A percentile compares a stretch with the other conserved stretches of the same genome.
Conservation (phyloP, 2,113 vertebrate species). For the Bothrops jararaca region DNA sequence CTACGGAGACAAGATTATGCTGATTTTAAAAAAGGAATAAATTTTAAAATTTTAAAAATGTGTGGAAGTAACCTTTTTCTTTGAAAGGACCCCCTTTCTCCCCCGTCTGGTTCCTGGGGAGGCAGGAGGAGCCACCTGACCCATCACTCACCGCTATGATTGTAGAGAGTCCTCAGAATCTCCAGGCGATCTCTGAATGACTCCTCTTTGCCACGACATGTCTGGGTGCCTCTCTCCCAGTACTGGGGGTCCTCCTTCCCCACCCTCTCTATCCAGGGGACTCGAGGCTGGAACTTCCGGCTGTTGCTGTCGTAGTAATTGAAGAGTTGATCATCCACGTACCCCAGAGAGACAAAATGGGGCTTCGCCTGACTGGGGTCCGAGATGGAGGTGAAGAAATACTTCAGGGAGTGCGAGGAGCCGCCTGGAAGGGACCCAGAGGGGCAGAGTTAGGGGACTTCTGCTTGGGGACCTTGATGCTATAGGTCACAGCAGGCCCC, state of each 20-base stretch:
- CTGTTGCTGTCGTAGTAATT: not conserved
- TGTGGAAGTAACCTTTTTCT: too few relatives aligned
- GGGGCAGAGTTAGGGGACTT: not conserved
- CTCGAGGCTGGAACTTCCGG: accelerated
- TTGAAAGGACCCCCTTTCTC: too few relatives aligned
- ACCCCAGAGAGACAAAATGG: not conserved
- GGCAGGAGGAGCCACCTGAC: too few relatives aligned
- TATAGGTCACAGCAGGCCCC: not conserved
- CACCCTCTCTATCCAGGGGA: not conserved
- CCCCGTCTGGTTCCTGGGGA: too few relatives aligned
- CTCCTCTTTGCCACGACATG: too few relatives aligned
- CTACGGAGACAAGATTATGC: too few relatives aligned
- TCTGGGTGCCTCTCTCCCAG: not conserved
- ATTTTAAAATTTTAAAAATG: not conserved
- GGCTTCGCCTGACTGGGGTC: not conserved
- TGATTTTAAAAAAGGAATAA: too few relatives aligned
- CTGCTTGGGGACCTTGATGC: not conserved
- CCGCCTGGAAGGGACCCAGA: not conserved
- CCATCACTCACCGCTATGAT: too few relatives aligned
- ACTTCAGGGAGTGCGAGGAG: not conserved
- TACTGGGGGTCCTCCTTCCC: not conserved
- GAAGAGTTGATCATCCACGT: accelerated
- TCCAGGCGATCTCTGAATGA: too few relatives aligned
- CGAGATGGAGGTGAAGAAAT: not conserved
- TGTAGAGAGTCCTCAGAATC: too few relatives aligned